Base-by-base conservation (phyloP, 2,888 invertebrate genomes). In the Bellardia bayeri region DNA sequence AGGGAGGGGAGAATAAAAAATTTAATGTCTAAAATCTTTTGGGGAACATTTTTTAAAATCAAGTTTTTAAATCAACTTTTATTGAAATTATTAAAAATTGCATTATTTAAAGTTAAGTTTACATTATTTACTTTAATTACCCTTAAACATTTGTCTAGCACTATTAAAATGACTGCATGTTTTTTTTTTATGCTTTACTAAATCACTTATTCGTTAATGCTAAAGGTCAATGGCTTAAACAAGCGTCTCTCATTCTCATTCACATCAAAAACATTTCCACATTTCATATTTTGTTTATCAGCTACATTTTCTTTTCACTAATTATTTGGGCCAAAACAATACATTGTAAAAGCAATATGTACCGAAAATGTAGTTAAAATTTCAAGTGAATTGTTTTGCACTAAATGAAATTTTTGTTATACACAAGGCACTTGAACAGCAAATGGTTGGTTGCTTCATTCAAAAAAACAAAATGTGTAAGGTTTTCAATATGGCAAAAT, bases 361-460 rank as follows among this genome's bases (percentile, higher is more conserved):
- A 33, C 33, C n/a, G 51, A n/a, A 64, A 37, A 58, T 42, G 30
- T 61, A 61, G 68, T 69, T 63, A 40, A 63, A 69, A 42, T 69
- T 82, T 76, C 61, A 63, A 74, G 69, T 69, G 76, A 83, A 76
- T 71, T 83, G 68, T 69, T 75, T 58, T 68, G 51, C 23, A 76
- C 4, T 49, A 61, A 68, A 69, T 82, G 51, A 69, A 54, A 33
- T 71, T 72, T 61, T 16, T 81, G 42, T 64, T 66, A 63, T 72
- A 42, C 58, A 86, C 68, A 87, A 79, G 54, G 14, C 33, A 82
- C 82, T 79, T 80, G 79, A 87, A 74, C 63, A 58, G 13, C 49
- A 51, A n/a, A 76, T 82, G 68, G 23, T 30, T 82, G 68, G 23
- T 30, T 66, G 23, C 42, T 66, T 51, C 51, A n/a, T 51, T 49